Evolutionary conservation across 2,113 vertebrate species (phyloP), one percentile per base, ranked within the genome.

Genomic region (Oreochromis spilurus): DNA sequence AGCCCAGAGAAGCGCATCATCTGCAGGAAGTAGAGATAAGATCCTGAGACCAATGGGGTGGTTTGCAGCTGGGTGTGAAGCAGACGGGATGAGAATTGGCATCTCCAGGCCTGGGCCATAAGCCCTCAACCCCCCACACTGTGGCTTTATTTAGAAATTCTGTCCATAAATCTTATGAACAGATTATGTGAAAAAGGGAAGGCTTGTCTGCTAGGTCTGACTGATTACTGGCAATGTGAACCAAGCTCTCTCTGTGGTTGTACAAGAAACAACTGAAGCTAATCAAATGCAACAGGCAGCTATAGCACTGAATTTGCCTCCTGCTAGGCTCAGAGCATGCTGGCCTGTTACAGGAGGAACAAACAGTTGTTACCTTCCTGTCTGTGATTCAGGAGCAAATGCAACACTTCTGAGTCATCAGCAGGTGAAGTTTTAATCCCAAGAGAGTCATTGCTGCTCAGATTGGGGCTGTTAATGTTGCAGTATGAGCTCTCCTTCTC

Each of bases 1-100:
- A 67, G 34, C 62, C 62, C 10, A 0, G 34, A 67, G 11, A 40
- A 0, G 6, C 0, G 1, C 34, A 40, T 67, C 62, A 36, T 67
- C 34, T 67, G 8, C 34, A 67, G 19, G 36, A 67, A 9, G 62
- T 40, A 40, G 62, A 40, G 62, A 40, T 67, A 2, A 13, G 62
- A 67, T 21, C 38, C 9, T 38, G 19, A 67, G 62, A 21, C 36
- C 62, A 67, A 38, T 40, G 36, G 62, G 7, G 62, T 21, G 31
- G 62, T 14, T 67, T 67, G 62, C 34, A 67, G 34, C 34, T 40
- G 13, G 21, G 62, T 65, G 60, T 4, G 60, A 13, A 38, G 34
- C 34, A 65, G 19, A 65, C 7, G 34, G 34, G 34, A 38, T 65
- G 60, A 38, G 4, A 65, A 38, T 38, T 38, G 13, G 34, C 60